Conservation (phyloP, 2,113 vertebrate species). For the Circaetus cinerascens region DNA sequence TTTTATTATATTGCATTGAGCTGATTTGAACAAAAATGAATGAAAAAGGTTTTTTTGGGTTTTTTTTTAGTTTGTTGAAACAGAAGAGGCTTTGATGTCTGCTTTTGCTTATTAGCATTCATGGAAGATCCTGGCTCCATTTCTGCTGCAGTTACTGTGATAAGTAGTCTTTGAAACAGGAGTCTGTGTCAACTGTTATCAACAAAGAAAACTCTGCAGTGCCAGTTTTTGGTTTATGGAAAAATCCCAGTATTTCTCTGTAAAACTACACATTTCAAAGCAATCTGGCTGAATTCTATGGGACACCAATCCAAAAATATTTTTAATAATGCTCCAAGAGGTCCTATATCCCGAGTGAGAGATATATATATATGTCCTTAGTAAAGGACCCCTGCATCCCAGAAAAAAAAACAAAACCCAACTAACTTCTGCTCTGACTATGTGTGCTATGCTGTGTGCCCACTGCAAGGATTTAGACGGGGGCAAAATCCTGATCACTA, state of each 20-base stretch:
- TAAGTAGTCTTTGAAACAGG: neutral
- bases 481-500: neutral
- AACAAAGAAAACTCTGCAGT: neutral
- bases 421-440: accelerated
- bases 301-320: neutral
- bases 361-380: neutral
- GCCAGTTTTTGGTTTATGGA: neutral
- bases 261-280: neutral
- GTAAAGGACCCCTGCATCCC: neutral
- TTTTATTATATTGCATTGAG: neutral
- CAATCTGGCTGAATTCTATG: neutral
- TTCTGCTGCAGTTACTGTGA: neutral
- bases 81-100: neutral
- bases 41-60: accelerated
- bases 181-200: neutral
- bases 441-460: neutral
- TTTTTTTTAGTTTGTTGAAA: neutral
- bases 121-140: neutral
- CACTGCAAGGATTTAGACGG: neutral
- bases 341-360: neutral
- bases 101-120: neutral
- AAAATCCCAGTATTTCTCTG: neutral
- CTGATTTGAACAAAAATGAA: neutral
- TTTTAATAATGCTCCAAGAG: neutral
- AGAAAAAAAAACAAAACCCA: neutral